Evolutionary conservation across 2,797 vertebrate genomes (phyloP).

Genomic region (Hoplostethus mediterraneus): DNA sequence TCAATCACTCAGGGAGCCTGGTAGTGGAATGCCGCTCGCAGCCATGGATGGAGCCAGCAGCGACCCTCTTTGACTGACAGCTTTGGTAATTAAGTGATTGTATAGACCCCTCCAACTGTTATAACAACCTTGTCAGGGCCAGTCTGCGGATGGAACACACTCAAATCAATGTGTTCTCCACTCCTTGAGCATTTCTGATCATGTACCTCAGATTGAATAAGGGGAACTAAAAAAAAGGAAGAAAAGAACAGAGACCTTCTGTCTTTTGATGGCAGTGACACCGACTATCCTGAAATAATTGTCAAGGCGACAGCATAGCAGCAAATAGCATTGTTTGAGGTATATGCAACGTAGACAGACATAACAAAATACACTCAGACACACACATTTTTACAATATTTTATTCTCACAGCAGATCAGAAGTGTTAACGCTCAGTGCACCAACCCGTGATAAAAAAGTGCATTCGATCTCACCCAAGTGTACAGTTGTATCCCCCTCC

Average conservation of each 20-base stretch:
- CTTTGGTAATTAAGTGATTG: constrained; percentile 99
- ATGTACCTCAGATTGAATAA: constrained; percentile 79
- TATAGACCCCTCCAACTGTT: constrained; percentile 93
- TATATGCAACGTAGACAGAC: constrained; percentile 1
- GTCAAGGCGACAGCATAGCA: not conserved
- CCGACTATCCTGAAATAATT: constrained; percentile 38
- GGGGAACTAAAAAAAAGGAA: constrained; percentile 75
- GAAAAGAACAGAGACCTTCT: constrained; percentile 42
- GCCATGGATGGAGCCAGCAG: constrained; percentile 86
- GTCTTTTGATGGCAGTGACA: constrained; percentile 26
- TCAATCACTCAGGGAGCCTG: constrained; percentile 92
- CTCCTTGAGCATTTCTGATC: constrained; percentile 88
- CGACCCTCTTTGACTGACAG: constrained; percentile 94
- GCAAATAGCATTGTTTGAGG: constrained; percentile 33
- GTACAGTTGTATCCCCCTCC: constrained; percentile 14
- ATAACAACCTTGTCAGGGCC: constrained; percentile 97
- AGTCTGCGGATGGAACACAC: constrained; percentile 91
- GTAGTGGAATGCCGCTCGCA: constrained; percentile 90
- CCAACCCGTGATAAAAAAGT: constrained; percentile 14
- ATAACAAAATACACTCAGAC: constrained; percentile 7
- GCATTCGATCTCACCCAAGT: constrained; percentile 33
- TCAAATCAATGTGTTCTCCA: constrained; percentile 93
- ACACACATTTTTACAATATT: constrained; percentile 33
- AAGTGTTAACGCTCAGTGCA: constrained; percentile 27
- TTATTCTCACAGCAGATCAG: constrained; percentile 50